Percentiles rank a stretch among this genome's conserved stretches.
Conservation (phyloP, 1,140 invertebrate species). For the Drosophila simulans region DNA sequence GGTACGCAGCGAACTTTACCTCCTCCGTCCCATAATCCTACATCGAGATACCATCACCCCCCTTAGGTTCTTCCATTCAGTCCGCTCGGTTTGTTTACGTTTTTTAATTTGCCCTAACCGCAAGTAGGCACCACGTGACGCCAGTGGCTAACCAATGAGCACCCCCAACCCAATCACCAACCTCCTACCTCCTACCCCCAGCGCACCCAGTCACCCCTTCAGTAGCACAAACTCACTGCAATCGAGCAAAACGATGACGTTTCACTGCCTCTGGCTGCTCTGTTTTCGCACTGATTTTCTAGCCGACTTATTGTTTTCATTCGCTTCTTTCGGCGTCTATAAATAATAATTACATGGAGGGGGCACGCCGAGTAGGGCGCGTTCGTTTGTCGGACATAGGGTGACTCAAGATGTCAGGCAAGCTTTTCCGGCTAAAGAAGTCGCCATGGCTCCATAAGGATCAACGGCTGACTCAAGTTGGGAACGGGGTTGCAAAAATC, state of each 20-base stretch:
- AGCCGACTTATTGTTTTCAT: constrained; percentile 60
- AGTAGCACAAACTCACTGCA: constrained; percentile 19
- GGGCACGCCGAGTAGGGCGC: constrained; percentile 6
- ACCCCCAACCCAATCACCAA: not conserved
- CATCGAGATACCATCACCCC: not conserved
- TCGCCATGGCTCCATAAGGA: constrained; percentile 15
- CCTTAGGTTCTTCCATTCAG: not conserved
- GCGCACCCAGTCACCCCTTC: constrained; percentile 1
- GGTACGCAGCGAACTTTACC: constrained; percentile 16
- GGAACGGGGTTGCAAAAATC: constrained; percentile 44
- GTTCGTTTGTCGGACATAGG: constrained; percentile 46
- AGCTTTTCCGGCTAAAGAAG: constrained; percentile 26
- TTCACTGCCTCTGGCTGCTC: constrained; percentile 4
- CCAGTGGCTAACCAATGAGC: constrained; percentile 24
- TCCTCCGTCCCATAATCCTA: not conserved
- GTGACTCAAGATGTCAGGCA: constrained; percentile 52
- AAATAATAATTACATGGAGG: constrained; percentile 64
- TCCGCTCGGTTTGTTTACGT: constrained; percentile 64
- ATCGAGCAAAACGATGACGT: constrained; percentile 39
- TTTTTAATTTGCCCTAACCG: constrained; percentile 64
- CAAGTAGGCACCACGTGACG: constrained; percentile 63
- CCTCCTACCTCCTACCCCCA: not conserved
- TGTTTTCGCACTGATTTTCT: constrained; percentile 52
- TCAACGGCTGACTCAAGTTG: constrained; percentile 1
- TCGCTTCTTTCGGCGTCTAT: constrained; percentile 49